phyloP scores from a whole-genome alignment of 2,888 invertebrate species.

The Megamerina dolium region DNA sequence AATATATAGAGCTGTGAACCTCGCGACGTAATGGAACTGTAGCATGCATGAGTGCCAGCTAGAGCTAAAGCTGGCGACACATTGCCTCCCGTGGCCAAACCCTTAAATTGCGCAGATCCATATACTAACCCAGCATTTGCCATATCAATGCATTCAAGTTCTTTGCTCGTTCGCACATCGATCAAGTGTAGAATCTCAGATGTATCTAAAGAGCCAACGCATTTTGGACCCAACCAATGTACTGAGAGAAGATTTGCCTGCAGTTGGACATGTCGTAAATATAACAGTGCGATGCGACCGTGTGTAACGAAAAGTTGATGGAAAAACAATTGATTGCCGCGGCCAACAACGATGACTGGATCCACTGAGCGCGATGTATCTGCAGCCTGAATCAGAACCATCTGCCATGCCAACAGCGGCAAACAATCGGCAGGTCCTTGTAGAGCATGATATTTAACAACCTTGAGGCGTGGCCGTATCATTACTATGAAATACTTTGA shows the following conservation, averaged over 20 bases:
- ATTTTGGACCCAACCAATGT: slow-evolving; percentile 76
- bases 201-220: slow-evolving; percentile 78
- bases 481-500: slow-evolving; percentile 76
- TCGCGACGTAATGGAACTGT: slow-evolving; percentile 63
- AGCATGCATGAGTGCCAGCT: slow-evolving; percentile 61
- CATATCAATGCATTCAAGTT: slow-evolving; percentile 76
- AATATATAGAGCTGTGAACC: slow-evolving; percentile 65
- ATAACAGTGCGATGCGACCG: slow-evolving; percentile 56
- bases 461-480: slow-evolving; percentile 68
- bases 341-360: slow-evolving; percentile 83
- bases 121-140: slow-evolving; percentile 77
- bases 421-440: slow-evolving; percentile 70
- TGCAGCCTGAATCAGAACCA: slow-evolving; percentile 74
- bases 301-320: slow-evolving; percentile 58
- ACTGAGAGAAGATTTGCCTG: slow-evolving; percentile 68
- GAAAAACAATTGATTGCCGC: slow-evolving; percentile 79
- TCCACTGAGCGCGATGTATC: slow-evolving; percentile 63
- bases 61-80: slow-evolving; percentile 62
- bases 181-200: slow-evolving; percentile 77
- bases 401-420: slow-evolving; percentile 89
- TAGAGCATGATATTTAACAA: slow-evolving; percentile 71
- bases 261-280: slow-evolving; percentile 65
- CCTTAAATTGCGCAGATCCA: slow-evolving; percentile 79
- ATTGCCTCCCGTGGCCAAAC: slow-evolving; percentile 91
- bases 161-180: slow-evolving; percentile 83